Conservation (phyloP, 2,888 invertebrate species). For the Chrysolina haemoptera region DNA sequence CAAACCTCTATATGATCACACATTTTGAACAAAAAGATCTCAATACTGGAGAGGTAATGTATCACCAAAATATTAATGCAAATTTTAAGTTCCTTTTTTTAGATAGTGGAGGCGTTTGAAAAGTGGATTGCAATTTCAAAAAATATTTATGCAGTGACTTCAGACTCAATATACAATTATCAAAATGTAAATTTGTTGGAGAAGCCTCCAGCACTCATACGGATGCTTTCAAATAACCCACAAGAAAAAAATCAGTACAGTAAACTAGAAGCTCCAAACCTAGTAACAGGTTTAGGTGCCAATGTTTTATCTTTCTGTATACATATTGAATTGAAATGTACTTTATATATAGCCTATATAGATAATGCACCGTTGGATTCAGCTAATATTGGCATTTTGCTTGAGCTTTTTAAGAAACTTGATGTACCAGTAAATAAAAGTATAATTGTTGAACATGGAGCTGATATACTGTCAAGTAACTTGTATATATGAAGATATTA, state of each 20-base stretch:
- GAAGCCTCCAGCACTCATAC: conserved; percentile 57
- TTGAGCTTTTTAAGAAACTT: conserved; percentile 56
- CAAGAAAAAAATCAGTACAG: conserved; percentile 49
- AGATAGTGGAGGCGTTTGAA: conserved; percentile 61
- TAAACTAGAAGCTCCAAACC: conserved; percentile 65
- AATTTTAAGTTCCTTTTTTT: conserved; percentile 39
- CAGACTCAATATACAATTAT: conserved; percentile 58
- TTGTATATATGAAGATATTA: conserved; percentile 54
- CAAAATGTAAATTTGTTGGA: conserved; percentile 56
- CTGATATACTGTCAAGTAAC: conserved; percentile 48
- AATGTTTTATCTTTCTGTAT: conserved; percentile 63
- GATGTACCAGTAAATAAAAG: conserved; percentile 49
- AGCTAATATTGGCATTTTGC: conserved; percentile 60
- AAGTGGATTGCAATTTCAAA: conserved; percentile 60
- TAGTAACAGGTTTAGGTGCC: conserved; percentile 65
- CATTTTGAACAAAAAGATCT: conserved; percentile 50
- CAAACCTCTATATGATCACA: conserved; percentile 51
- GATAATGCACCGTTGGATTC: conserved; percentile 65
- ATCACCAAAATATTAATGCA: not conserved
- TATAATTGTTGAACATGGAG: conserved; percentile 35
- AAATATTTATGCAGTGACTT: conserved; percentile 60
- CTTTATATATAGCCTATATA: conserved; percentile 62
- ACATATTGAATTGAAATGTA: conserved; percentile 56
- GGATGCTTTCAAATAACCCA: conserved; percentile 54
- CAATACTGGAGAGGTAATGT: conserved; percentile 57